Evolutionary conservation across 2,113 vertebrate genomes (phyloP), one percentile per base, ranked within the genome.

Genomic region (Psephotus haematonotus): DNA sequence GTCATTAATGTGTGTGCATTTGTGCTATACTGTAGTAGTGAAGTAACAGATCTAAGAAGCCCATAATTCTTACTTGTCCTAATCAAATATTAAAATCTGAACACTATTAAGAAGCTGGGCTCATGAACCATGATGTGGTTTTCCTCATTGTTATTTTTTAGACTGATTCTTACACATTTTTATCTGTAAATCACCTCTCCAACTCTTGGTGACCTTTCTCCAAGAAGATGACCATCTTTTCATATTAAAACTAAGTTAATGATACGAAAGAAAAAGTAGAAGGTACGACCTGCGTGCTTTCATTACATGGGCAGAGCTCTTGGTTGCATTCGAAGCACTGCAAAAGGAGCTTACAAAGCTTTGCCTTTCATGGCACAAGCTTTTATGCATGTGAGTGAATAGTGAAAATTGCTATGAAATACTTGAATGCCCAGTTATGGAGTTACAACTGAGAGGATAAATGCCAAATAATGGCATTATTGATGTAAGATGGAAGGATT

Each of bases 371-470:
- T 0, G 6, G 71, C 10, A 16, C 83, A 67, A 75, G 59, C 76
- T 83, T 95, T 92, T 76, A 82, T 44, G 59, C 37, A 8, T 37
- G 60, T 63, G 64, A 88, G 33, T 59, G 79, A 96, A 75, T 41
- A 90, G 92, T 94, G 62, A 47, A 93, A 93, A 86, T 79, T 69
- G 72, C 69, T 78, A 35, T 62, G 69, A 57, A 91, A 82, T 82
- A 79, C 75, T 79, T 68, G 77, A 87, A 53, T 71, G 62, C 64
- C 57, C 80, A 64, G 82, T 72, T 88, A 83, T 18, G 62, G 57
- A 86, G 65, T 86, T 74, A 88, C 52, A 81, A 41, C 81, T n/a
- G 62, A 72, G 83, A 82, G 69, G 64, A 82, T 78, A 90, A 94
- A 81, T 53, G 47, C 62, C 29, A 84, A 60, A 83, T 82, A 77